Conservation (phyloP, 2,113 vertebrate species). For the Tyrannus savana region DNA sequence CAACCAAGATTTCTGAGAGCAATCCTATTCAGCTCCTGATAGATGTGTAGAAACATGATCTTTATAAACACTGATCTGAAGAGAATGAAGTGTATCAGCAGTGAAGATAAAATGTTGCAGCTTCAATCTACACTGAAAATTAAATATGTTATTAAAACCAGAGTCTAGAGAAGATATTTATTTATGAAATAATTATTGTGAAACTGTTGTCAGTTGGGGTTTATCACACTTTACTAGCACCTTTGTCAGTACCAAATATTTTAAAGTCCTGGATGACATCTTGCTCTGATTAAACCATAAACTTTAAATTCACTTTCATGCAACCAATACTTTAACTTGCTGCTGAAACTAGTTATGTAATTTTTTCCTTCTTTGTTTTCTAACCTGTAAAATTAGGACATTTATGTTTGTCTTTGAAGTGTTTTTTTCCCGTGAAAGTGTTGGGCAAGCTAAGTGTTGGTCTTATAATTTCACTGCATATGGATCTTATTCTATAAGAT, state of each 20-base stretch:
- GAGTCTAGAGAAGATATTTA: not conserved
- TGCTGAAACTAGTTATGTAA: not conserved
- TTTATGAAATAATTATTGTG: not conserved
- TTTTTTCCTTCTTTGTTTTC: not conserved
- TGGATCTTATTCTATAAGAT: not conserved
- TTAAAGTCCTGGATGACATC: not conserved
- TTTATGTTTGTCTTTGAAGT: not conserved
- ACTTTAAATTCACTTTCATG: not conserved
- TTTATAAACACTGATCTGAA: not conserved
- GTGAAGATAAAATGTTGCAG: not conserved
- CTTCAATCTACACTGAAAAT: not conserved
- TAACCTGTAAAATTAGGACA: not conserved
- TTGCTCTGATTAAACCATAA: not conserved
- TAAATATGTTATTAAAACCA: not conserved
- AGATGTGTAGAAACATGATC: not conserved
- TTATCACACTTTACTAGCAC: not conserved
- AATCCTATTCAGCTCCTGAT: not conserved
- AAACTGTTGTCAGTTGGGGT: not conserved
- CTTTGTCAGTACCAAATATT: not conserved
- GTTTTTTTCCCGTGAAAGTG: not conserved
- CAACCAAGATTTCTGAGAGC: not conserved
- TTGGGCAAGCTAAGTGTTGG: not conserved
- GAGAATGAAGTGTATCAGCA: not conserved
- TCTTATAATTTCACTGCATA: not conserved
- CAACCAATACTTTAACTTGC: not conserved